Conservation (phyloP, 1,140 invertebrate genomes). For the Zaprionus lachaisei region DNA sequence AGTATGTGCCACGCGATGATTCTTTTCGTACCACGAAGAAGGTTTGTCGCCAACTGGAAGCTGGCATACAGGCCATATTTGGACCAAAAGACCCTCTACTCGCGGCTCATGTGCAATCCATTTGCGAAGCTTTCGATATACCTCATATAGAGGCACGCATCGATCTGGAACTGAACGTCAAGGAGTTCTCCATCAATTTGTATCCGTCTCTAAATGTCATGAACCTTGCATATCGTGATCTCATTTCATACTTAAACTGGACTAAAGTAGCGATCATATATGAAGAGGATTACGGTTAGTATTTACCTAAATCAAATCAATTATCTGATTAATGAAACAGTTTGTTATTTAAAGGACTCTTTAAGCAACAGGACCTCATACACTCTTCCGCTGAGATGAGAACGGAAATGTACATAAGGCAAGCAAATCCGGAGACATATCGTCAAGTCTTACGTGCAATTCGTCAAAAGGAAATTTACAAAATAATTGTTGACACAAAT, state of each 20-base stretch:
- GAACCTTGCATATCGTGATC: conserved; percentile 93
- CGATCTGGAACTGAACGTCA: conserved; percentile 88
- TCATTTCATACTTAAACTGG: conserved; percentile 96
- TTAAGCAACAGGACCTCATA: conserved; percentile 94
- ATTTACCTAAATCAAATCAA: not conserved
- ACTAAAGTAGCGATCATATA: conserved; percentile 96
- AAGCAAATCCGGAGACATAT: conserved; percentile 90
- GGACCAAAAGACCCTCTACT: conserved; percentile 93
- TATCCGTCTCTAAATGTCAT: conserved; percentile 94
- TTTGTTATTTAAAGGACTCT: conserved; percentile 88
- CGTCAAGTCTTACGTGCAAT: conserved; percentile 92
- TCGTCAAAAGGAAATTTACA: conserved; percentile 92
- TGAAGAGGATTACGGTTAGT: conserved; percentile 87
- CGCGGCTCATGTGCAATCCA: conserved; percentile 94
- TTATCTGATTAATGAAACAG: not conserved
- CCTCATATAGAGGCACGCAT: conserved; percentile 94
- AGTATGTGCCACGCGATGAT: conserved; percentile 94
- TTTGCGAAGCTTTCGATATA: conserved; percentile 94
- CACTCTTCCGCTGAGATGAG: conserved; percentile 88
- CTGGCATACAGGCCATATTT: conserved; percentile 94
- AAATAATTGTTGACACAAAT: conserved; percentile 93
- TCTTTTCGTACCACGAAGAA: conserved; percentile 96
- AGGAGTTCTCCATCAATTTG: conserved; percentile 95
- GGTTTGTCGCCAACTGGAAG: conserved; percentile 94
- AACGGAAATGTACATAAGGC: conserved; percentile 93